A percentile compares a stretch with the other conserved stretches of the same genome.
Conservation (phyloP, 2,888 invertebrate genomes). For the Hirtodrosophila duncani region DNA sequence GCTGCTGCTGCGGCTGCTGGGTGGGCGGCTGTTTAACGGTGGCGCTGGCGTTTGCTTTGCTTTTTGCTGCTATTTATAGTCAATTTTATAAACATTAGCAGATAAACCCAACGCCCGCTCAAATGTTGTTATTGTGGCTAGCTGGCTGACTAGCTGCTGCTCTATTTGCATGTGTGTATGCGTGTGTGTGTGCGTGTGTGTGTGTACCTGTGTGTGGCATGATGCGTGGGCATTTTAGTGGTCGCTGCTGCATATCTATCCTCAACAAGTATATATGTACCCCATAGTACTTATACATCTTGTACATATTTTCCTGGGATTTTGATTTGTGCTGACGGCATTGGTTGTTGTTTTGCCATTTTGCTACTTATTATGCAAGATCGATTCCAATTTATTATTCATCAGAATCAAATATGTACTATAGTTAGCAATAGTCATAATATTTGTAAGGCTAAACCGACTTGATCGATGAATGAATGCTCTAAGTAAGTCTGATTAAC, state of each 20-base stretch:
- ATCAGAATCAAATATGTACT: too few relatives aligned
- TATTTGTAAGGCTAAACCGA: too few relatives aligned
- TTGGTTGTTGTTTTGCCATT: slow-evolving; percentile 6
- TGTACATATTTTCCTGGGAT: too few relatives aligned
- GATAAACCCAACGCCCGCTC: slow-evolving; percentile 52
- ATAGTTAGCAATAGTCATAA: too few relatives aligned
- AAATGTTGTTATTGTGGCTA: slow-evolving; percentile 10
- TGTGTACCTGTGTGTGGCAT: slow-evolving; percentile 3
- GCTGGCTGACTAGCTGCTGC: slow-evolving; percentile 1
- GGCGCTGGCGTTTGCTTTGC: slow-evolving; percentile 45
- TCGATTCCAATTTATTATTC: too few relatives aligned
- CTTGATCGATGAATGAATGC: too few relatives aligned
- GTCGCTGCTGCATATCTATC: slow-evolving; percentile 31
- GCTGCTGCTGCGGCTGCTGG: too few relatives aligned
- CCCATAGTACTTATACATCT: too few relatives aligned
- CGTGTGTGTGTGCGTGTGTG: not conserved
- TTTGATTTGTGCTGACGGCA: too few relatives aligned
- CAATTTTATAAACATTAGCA: slow-evolving; percentile 61
- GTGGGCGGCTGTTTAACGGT: slow-evolving; percentile 44
- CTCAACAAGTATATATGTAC: too few relatives aligned
- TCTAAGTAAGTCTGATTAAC: too few relatives aligned
- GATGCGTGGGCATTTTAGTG: slow-evolving; percentile 24
- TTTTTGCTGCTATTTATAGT: slow-evolving; percentile 61
- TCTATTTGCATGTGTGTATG: slow-evolving; percentile 9
- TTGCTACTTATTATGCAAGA: slow-evolving; percentile 8